Percentiles rank a stretch among this genome's conserved stretches.
phyloP scores from a whole-genome alignment of 2,113 vertebrate species.

The Podilymbus podiceps region DNA sequence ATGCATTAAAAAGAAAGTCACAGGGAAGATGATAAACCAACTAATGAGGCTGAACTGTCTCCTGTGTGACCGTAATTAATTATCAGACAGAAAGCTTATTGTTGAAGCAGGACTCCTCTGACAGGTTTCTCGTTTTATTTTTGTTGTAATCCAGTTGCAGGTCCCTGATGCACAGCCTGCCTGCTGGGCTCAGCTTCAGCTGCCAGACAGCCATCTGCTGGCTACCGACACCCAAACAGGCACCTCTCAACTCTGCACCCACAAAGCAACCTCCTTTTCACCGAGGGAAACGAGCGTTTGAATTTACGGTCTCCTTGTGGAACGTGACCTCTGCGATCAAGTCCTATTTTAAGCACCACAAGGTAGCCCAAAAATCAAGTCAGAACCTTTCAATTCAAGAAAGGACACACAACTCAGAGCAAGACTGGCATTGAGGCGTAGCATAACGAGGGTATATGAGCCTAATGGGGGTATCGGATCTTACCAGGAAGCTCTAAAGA shows the following conservation, averaged over 20 bases:
- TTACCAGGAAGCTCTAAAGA: conserved; percentile 9
- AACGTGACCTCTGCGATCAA: background rate
- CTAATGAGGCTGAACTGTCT: background rate
- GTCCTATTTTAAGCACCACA: background rate
- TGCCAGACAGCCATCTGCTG: conserved; percentile 57
- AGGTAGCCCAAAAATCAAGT: background rate
- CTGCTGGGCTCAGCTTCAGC: background rate
- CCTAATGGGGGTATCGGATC: background rate
- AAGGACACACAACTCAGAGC: background rate
- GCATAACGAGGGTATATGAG: background rate
- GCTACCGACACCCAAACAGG: background rate
- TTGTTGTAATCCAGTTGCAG: background rate
- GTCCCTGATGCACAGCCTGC: background rate
- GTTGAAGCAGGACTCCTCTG: background rate
- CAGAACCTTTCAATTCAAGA: background rate
- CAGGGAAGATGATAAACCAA: background rate
- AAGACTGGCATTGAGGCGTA: background rate
- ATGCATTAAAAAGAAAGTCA: background rate
- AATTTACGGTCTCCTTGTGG: background rate
- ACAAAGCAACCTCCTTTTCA: background rate
- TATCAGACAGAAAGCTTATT: background rate
- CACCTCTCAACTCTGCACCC: background rate
- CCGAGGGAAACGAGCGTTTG: accelerated
- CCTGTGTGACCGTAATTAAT: background rate
- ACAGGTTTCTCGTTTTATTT: background rate